These are phyloP conservation scores for Acrobasis repandana DNA, from an alignment of 2,888 invertebrate genomes.

Conservation along the genomic window DNA sequence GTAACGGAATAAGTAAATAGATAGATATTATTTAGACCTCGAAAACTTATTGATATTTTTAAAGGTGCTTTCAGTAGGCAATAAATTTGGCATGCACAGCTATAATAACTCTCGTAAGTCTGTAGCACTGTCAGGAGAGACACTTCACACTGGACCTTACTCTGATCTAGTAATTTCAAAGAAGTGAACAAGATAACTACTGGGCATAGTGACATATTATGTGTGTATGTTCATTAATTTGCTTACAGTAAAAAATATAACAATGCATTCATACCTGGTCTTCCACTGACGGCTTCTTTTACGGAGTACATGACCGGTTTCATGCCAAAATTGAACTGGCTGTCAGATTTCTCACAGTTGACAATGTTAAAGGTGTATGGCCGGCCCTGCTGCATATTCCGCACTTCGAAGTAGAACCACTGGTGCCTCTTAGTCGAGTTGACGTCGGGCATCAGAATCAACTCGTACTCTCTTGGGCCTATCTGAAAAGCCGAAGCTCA, in stretches of 20 bases:
- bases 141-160: too few relatives aligned
- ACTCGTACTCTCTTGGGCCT: constrained; percentile 89
- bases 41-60: too few relatives aligned
- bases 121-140: too few relatives aligned
- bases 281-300: constrained; percentile 84
- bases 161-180: too few relatives aligned
- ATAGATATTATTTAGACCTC: too few relatives aligned
- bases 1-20: too few relatives aligned
- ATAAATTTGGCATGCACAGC: too few relatives aligned
- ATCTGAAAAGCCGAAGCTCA: constrained; percentile 79
- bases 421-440: constrained; percentile 91
- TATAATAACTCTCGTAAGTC: too few relatives aligned
- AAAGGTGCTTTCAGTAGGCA: too few relatives aligned
- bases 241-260: neutral
- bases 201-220: too few relatives aligned
- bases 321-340: constrained; percentile 95
- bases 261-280: constrained; percentile 59
- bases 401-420: constrained; percentile 96
- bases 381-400: constrained; percentile 86
- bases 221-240: neutral
- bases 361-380: constrained; percentile 93
- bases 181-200: too few relatives aligned
- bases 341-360: constrained; percentile 93
- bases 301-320: constrained; percentile 94
- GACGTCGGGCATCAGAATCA: constrained; percentile 91